These are phyloP conservation scores for Chelidonichthys spinosus DNA, from an alignment of 2,797 vertebrate genomes.

Conservation along the genomic window DNA sequence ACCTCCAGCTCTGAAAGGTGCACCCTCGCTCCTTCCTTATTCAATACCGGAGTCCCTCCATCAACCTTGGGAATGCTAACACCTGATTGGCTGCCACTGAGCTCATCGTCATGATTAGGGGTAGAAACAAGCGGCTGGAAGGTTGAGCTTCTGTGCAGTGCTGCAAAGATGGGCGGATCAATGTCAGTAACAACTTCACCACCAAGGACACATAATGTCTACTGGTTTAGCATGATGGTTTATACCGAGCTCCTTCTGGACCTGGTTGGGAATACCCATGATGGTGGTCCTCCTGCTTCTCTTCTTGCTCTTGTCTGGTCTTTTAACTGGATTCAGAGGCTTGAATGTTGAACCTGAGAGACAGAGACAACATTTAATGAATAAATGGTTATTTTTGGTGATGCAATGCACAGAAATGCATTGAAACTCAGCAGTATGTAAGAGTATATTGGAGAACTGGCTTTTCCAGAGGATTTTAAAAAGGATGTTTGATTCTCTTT, in stretches of 20 bases:
- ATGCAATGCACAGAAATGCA: constrained; percentile 10
- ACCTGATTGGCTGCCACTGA: constrained; percentile 57
- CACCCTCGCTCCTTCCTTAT: constrained; percentile 83
- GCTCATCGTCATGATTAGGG: constrained; percentile 39
- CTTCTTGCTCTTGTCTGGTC: constrained; percentile 81
- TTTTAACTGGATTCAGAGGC: constrained; percentile 83
- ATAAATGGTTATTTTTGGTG: constrained; percentile 6
- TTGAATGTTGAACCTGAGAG: constrained; percentile 85
- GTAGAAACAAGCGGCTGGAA: constrained; percentile 70
- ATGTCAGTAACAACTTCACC: constrained; percentile 16
- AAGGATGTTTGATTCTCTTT: constrained; percentile 17
- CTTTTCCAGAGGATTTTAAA: constrained; percentile 16
- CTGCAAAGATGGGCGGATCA: constrained; percentile 58
- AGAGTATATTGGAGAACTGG: background rate
- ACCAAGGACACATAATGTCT: background rate
- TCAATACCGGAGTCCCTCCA: constrained; percentile 76
- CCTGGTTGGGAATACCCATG: constrained; percentile 95
- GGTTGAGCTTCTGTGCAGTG: constrained; percentile 76
- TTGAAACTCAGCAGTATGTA: background rate
- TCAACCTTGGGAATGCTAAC: constrained; percentile 87
- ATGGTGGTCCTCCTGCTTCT: constrained; percentile 93
- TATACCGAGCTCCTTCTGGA: constrained; percentile 95
- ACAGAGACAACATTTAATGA: background rate
- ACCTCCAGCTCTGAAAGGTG: constrained; percentile 89
- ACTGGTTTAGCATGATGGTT: background rate